Conservation (phyloP, 2,113 vertebrate species). For the Poecilia latipinna region DNA sequence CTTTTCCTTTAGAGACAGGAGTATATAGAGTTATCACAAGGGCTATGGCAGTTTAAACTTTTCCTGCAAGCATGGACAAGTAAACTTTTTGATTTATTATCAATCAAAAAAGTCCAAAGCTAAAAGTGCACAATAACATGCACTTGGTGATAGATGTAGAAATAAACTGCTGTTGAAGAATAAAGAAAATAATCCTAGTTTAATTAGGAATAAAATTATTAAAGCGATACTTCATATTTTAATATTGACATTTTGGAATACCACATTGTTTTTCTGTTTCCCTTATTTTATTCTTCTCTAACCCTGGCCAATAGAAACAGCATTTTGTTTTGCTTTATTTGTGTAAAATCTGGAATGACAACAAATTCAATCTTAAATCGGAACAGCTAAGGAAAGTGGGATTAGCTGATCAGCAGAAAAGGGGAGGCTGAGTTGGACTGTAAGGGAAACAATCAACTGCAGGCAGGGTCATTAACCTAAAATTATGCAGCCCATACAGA, state of each 20-base stretch:
- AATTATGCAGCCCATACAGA: not conserved
- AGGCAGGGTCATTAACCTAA: not conserved
- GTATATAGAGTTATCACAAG: not conserved
- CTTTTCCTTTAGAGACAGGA: not conserved
- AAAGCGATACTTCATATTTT: not conserved
- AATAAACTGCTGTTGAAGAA: not conserved
- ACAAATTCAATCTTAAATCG: too few species aligned
- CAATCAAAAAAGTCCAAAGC: not conserved
- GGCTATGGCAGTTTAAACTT: slow-evolving; percentile 4
- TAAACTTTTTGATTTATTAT: not conserved
- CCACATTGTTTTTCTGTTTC: too few species aligned
- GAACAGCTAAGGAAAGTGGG: too few species aligned
- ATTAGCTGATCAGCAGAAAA: too few species aligned
- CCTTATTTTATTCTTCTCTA: too few species aligned
- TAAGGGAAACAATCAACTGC: not conserved
- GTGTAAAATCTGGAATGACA: too few species aligned
- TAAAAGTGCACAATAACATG: slow-evolving; percentile 1
- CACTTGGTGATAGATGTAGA: not conserved
- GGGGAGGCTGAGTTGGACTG: too few species aligned
- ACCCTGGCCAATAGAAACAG: too few species aligned
- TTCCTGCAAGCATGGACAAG: not conserved
- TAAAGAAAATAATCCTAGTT: not conserved
- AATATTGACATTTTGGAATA: not conserved
- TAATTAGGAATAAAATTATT: not conserved
- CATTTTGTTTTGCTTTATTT: too few species aligned